phyloP scores from a whole-genome alignment of 2,797 vertebrate genomes.

The Bryconaethiops microstoma region DNA sequence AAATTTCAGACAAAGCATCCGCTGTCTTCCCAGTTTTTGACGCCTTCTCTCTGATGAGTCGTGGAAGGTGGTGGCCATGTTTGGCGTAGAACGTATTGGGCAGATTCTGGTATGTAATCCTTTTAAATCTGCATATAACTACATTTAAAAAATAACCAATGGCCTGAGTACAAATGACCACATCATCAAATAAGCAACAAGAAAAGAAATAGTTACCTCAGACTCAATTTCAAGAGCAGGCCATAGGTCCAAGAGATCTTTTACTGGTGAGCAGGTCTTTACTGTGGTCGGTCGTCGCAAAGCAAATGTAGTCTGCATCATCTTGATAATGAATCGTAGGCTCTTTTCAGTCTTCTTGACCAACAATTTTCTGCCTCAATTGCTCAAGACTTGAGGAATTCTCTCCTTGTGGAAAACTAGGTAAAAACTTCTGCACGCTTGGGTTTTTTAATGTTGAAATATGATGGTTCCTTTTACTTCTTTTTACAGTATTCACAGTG shows the following conservation, averaged over 20 bases:
- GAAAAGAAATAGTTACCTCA: background rate
- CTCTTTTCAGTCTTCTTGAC: constrained; percentile 25
- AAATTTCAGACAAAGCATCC: too few relatives aligned
- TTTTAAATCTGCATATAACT: too few relatives aligned
- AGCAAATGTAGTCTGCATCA: constrained; percentile 24
- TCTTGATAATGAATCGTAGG: background rate
- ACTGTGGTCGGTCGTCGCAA: constrained; percentile 1
- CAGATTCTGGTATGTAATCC: too few relatives aligned
- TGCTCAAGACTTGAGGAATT: too few relatives aligned
- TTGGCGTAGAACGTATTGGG: too few relatives aligned
- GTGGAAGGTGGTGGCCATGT: too few relatives aligned
- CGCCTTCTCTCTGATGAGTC: too few relatives aligned
- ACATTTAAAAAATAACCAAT: too few relatives aligned
- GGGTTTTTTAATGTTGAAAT: constrained; percentile 40
- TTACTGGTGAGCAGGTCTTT: constrained; percentile 3
- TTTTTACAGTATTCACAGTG: constrained; percentile 19
- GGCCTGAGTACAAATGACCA: too few relatives aligned
- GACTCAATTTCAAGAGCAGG: background rate
- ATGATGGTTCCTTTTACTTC: constrained; percentile 21
- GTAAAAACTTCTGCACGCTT: constrained; percentile 27
- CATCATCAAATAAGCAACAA: too few relatives aligned
- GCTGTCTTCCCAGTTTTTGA: too few relatives aligned
- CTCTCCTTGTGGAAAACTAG: constrained; percentile 5
- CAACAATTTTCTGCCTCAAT: too few relatives aligned
- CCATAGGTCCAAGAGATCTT: background rate